Evolutionary conservation across 1,140 invertebrate genomes (phyloP), one percentile per base, ranked within the genome.

Genomic region (Drosophila rhopaloa): DNA sequence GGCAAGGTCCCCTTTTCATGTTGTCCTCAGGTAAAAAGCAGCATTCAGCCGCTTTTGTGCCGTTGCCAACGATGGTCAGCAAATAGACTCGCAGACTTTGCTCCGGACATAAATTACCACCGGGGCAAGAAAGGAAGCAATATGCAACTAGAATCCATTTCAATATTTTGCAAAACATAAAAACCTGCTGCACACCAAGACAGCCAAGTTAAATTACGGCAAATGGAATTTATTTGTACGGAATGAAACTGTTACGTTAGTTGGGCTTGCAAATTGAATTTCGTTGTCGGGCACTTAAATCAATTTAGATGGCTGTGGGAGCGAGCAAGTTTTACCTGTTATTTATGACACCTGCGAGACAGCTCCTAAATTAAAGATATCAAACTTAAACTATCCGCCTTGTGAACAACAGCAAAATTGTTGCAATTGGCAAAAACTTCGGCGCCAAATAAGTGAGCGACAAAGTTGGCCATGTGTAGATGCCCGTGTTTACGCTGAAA

Each of bases 141-240:
- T 82, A 82, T 86, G 82, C 83, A 86, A 60, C 71, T 63, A 73
- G 79, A 79, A 70, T 79, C 84, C 81, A 77, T 74, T 88, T 79
- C 83, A 79, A 88, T 86, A 86, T 88, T 79, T 88, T 79, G 56
- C 79, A 67, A 71, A 57, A 70, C 79, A 86, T 86, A 73, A 82
- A 84, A 82, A 73, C 62, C 59, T 81, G 62, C 32, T 59, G 58
- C 55, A 59, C 54, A 61, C 43, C 38, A 29, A 16, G 67, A 32
- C 41, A 68, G 50, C 13, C 60, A 50, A 50, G 14, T 50, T 50
- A 73, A 84, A 83, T 76, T 71, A 81, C 78, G 51, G 74, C 43
- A 75, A 81, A 86, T 79, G 60, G 50, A 86, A 86, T 86, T 82
- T 88, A 76, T 81, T 86, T 78, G 51, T 74, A 50, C 51, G 37